phyloP scores from a whole-genome alignment of 2,797 vertebrate genomes.

The Anableps anableps region DNA sequence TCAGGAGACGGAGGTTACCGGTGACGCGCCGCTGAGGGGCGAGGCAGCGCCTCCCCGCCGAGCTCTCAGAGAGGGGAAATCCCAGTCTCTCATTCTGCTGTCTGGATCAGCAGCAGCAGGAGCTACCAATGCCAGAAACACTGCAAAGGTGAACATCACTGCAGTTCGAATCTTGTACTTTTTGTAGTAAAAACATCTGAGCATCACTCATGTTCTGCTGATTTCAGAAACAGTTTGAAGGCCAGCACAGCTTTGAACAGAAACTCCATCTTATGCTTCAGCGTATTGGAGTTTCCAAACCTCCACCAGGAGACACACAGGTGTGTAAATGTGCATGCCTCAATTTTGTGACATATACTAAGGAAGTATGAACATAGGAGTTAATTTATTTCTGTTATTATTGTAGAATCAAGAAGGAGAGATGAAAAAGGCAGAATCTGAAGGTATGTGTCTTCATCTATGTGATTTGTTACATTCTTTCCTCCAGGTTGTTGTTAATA shows the following conservation, averaged over 20 bases:
- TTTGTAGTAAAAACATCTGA: slow-evolving; percentile 1
- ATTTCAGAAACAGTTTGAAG: slow-evolving; percentile 88
- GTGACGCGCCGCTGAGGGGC: slow-evolving; percentile 82
- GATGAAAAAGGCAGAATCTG: slow-evolving; percentile 83
- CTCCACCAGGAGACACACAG: slow-evolving; percentile 85
- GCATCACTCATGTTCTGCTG: slow-evolving; percentile 16
- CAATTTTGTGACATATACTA: not conserved
- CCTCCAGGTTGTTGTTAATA: slow-evolving; percentile 25
- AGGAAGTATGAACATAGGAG: not conserved
- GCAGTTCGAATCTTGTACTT: not conserved
- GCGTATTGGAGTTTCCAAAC: slow-evolving; percentile 91
- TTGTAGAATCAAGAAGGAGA: slow-evolving; percentile 77
- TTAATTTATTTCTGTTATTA: slow-evolving; percentile 31
- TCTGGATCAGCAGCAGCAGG: slow-evolving; percentile 88
- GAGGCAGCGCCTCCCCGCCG: slow-evolving; percentile 85
- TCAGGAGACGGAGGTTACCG: slow-evolving; percentile 76
- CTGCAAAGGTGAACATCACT: slow-evolving; percentile 83
- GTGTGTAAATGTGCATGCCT: slow-evolving; percentile 47
- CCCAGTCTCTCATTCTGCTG: slow-evolving; percentile 95
- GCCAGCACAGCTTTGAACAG: slow-evolving; percentile 93
- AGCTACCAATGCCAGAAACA: slow-evolving; percentile 72
- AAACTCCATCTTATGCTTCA: slow-evolving; percentile 95
- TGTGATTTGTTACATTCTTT: slow-evolving; percentile 20
- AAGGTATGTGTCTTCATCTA: slow-evolving; percentile 67
- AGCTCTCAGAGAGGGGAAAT: slow-evolving; percentile 92